phyloP scores from a whole-genome alignment of 1,140 invertebrate genomes.

The Panagrolaimus sp. region DNA sequence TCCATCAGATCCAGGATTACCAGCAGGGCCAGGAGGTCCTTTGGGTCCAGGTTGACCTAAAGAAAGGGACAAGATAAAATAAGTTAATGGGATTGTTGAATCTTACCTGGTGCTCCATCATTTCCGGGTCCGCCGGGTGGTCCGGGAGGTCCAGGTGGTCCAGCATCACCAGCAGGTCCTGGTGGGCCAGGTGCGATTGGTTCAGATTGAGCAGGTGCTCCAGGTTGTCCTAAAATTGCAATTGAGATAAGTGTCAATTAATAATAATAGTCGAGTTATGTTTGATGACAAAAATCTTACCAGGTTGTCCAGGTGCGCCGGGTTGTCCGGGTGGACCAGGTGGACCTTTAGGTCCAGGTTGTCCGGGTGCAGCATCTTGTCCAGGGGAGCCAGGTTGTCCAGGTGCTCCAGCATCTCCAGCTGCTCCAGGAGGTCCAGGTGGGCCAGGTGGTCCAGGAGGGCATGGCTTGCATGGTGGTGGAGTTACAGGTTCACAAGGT shows the following conservation, averaged over 20 bases:
- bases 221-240: slow-evolving; percentile 13
- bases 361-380: background rate
- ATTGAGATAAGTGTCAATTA: too few relatives aligned
- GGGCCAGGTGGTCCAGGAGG: slow-evolving; percentile 1
- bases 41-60: background rate
- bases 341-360: background rate
- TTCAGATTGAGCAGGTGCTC: background rate
- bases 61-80: background rate
- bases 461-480: slow-evolving; percentile 16
- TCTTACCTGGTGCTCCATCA: background rate
- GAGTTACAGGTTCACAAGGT: background rate
- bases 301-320: background rate
- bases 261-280: background rate
- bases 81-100: background rate
- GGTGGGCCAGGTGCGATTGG: background rate
- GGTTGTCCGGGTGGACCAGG: background rate
- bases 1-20: slow-evolving; percentile 38
- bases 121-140: background rate
- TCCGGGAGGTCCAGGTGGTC: slow-evolving; percentile 7
- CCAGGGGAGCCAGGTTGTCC: slow-evolving; percentile 7
- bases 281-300: slow-evolving; percentile 12
- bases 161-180: slow-evolving; percentile 10
- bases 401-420: slow-evolving; percentile 5
- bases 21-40: slow-evolving; percentile 33
- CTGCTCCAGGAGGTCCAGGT: background rate